phyloP scores from a whole-genome alignment of 1,140 invertebrate species.

The Leptinotarsa undecemlineata region DNA sequence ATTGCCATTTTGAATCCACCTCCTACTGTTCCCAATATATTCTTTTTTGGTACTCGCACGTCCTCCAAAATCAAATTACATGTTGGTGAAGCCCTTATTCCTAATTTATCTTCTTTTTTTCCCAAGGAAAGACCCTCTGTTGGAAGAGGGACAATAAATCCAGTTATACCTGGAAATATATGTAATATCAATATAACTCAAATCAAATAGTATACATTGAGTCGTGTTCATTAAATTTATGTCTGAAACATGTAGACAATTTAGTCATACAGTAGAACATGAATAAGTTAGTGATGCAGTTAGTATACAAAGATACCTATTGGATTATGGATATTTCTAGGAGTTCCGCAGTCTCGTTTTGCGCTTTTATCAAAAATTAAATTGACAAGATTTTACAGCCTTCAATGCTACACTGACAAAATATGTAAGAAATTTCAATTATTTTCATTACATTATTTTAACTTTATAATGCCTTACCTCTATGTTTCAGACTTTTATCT shows the following conservation, averaged over 20 bases:
- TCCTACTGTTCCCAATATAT: conserved; percentile 65
- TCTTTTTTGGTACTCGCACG: conserved; percentile 67
- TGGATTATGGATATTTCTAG: too few relatives aligned
- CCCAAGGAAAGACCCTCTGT: conserved; percentile 60
- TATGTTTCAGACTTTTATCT: conserved; percentile 72
- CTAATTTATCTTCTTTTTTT: conserved; percentile 74
- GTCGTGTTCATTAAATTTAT: too few relatives aligned
- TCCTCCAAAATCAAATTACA: conserved; percentile 76
- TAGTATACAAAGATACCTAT: too few relatives aligned
- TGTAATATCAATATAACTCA: not conserved
- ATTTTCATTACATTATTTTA: not conserved
- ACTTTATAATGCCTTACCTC: conserved; percentile 54
- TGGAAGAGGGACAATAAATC: conserved; percentile 52
- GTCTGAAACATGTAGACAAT: too few relatives aligned
- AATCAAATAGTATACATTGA: too few relatives aligned
- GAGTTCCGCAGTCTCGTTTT: too few relatives aligned
- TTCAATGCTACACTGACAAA: not conserved
- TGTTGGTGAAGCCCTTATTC: conserved; percentile 74
- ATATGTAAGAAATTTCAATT: not conserved
- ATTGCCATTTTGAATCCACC: conserved; percentile 89
- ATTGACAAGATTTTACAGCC: not conserved
- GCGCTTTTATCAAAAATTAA: too few relatives aligned
- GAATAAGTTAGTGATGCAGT: too few relatives aligned
- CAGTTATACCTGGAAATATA: conserved; percentile 47
- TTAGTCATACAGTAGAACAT: too few relatives aligned